Evolutionary conservation across 2,797 vertebrate species (phyloP).

Genomic region (Arctocebus calabarensis): DNA sequence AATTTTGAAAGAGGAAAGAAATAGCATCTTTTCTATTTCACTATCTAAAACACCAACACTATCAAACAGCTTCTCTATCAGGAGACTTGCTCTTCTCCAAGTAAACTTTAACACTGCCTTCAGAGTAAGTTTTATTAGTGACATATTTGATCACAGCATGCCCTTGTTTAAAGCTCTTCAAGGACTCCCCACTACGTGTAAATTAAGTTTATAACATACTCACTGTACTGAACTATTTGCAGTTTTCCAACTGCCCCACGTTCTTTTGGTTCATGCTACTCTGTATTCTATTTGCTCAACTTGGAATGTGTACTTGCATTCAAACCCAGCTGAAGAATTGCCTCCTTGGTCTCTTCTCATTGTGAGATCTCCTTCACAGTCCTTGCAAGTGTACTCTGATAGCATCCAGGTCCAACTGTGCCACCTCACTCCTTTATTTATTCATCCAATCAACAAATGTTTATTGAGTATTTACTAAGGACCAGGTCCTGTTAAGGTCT

Average conservation of each 20-base stretch:
- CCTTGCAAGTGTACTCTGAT: not conserved
- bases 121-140: not conserved
- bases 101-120: not conserved
- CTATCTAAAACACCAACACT: not conserved
- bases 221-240: not conserved
- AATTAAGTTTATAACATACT: not conserved
- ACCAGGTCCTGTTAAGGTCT: not conserved
- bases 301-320: not conserved
- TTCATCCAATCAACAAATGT: not conserved
- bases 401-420: not conserved
- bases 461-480: slow-evolving; percentile 24
- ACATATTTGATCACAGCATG: not conserved
- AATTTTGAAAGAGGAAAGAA: not conserved
- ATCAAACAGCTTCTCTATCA: not conserved
- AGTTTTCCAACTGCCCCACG: not conserved
- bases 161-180: not conserved
- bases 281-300: not conserved
- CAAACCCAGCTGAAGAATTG: not conserved
- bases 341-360: not conserved
- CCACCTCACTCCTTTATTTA: not conserved
- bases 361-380: not conserved
- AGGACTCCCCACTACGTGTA: not conserved
- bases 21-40: not conserved
- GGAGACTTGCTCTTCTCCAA: not conserved
- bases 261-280: not conserved